phyloP scores from a whole-genome alignment of 2,797 vertebrate species.

The Alcedo quadribrachys region DNA sequence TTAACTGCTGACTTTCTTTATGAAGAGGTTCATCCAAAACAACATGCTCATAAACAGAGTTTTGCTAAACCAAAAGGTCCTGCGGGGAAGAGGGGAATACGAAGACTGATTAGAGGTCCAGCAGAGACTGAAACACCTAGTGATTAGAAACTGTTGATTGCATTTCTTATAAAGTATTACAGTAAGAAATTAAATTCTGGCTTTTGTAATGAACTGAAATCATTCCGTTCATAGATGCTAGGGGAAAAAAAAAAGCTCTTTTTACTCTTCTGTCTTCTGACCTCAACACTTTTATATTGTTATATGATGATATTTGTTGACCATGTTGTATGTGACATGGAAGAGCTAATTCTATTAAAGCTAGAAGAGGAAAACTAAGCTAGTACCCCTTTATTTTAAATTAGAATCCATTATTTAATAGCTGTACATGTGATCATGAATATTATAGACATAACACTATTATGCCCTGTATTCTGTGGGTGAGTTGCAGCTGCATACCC shows the following conservation, averaged over 20 bases:
- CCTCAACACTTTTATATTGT: conserved; percentile 58
- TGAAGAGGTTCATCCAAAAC: conserved; percentile 96
- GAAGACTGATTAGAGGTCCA: conserved; percentile 90
- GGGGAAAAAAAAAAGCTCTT: neutral
- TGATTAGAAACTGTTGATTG: conserved; percentile 82
- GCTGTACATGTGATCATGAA: neutral
- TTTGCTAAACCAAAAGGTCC: conserved; percentile 97
- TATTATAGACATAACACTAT: neutral
- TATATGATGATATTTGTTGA: conserved; percentile 32
- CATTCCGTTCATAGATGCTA: conserved; percentile 72
- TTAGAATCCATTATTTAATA: conserved; percentile 25
- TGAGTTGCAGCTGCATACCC: neutral
- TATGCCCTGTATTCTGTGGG: neutral
- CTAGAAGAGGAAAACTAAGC: conserved; percentile 33
- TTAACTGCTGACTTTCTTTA: conserved; percentile 95
- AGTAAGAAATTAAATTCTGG: conserved; percentile 52
- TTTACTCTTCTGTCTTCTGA: conserved; percentile 35
- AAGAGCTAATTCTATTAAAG: conserved; percentile 38
- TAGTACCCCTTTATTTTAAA: conserved; percentile 52
- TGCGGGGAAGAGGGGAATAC: conserved; percentile 90
- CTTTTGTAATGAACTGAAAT: conserved; percentile 77
- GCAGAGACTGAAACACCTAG: conserved; percentile 86
- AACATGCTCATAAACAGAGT: conserved; percentile 93
- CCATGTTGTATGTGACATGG: conserved; percentile 7
- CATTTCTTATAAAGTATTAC: conserved; percentile 51